These are phyloP conservation scores for Hystrix brachyura DNA, from an alignment of 2,113 vertebrate genomes.

Conservation along the genomic window DNA sequence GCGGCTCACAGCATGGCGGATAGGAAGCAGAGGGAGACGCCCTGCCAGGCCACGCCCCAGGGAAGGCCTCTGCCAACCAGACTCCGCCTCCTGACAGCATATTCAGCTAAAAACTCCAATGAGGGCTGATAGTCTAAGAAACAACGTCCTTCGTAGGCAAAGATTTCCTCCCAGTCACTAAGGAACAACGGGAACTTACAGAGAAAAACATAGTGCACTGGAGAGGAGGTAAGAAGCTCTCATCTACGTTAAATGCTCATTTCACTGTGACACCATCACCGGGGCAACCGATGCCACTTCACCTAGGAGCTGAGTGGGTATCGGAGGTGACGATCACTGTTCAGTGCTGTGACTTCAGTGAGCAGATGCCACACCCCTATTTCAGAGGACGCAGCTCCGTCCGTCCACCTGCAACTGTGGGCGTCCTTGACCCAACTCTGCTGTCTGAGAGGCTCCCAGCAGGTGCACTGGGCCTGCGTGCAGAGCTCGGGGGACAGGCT, in stretches of 20 bases:
- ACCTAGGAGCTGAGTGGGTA: neutral
- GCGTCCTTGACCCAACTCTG: neutral
- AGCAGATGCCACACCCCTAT: neutral
- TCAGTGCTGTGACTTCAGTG: neutral
- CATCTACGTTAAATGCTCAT: neutral
- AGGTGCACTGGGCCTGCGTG: neutral
- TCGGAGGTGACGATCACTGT: neutral
- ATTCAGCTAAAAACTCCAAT: no score
- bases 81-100: neutral
- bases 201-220: neutral
- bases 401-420: neutral
- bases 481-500: no score
- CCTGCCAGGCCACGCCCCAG: neutral
- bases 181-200: neutral
- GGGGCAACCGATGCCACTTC: neutral
- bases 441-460: neutral
- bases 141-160: neutral
- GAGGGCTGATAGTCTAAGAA: neutral
- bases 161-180: slow-evolving; percentile 43
- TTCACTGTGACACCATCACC: neutral
- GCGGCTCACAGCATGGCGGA: neutral
- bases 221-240: neutral
- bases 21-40: neutral
- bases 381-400: no score
- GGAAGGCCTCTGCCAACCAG: neutral